These are phyloP conservation scores for Tarsius wallacei DNA, from an alignment of 2,797 vertebrate species.

Conservation along the genomic window DNA sequence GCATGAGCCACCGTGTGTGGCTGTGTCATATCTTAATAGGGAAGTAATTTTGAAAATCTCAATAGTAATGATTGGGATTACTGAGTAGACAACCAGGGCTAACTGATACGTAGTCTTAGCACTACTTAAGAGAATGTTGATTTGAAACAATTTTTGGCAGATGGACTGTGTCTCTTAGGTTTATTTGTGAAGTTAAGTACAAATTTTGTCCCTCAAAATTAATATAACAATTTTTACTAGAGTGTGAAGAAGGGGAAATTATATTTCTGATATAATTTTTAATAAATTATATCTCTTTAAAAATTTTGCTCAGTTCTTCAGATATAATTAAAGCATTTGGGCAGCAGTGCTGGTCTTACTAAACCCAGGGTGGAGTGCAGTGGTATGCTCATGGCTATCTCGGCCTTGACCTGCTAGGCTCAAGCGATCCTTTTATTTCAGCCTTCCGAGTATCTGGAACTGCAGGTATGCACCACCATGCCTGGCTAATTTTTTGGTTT, in stretches of 20 bases:
- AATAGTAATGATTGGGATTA: neutral
- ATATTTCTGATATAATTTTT: constrained; percentile 33
- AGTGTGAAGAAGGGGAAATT: neutral
- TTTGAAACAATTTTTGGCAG: constrained; percentile 37
- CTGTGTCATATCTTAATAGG: neutral
- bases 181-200: constrained; percentile 55
- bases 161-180: constrained; percentile 4
- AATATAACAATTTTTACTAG: neutral
- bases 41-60: constrained; percentile 28
- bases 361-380: neutral
- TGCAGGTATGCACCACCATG: too few relatives aligned
- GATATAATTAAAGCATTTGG: neutral
- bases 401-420: too few relatives aligned
- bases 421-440: too few relatives aligned
- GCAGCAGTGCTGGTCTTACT: neutral
- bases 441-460: too few relatives aligned
- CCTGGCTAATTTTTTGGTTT: too few relatives aligned
- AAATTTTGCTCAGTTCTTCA: constrained; percentile 59
- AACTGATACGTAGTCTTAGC: neutral
- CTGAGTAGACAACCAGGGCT: neutral
- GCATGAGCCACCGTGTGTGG: too few relatives aligned
- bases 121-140: neutral
- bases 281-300: neutral
- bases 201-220: constrained; percentile 26
- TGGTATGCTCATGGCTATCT: too few relatives aligned